phyloP scores from a whole-genome alignment of 2,113 vertebrate species.

The Colaptes auratus region DNA sequence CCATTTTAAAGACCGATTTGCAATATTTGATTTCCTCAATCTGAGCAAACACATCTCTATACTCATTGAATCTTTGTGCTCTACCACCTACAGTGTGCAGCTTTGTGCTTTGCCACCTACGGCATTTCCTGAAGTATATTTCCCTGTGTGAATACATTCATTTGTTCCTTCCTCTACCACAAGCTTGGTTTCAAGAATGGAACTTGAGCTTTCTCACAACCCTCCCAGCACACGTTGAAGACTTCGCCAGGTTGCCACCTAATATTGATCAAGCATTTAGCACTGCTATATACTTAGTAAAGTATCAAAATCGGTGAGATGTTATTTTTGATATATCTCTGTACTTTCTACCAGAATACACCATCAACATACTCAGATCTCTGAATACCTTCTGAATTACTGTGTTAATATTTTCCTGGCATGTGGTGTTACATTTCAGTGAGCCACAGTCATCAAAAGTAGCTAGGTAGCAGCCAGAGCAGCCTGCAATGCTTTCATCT shows the following conservation, averaged over 20 bases:
- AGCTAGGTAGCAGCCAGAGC: not conserved
- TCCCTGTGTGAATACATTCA: not conserved
- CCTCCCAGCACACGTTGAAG: not conserved
- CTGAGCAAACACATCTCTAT: not conserved
- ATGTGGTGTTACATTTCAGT: not conserved
- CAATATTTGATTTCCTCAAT: constrained; percentile 20
- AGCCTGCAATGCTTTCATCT: not conserved
- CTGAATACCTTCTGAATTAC: not conserved
- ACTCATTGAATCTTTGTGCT: not conserved
- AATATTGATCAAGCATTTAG: not conserved
- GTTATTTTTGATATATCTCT: not conserved
- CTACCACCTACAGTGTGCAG: not conserved
- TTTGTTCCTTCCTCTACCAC: not conserved
- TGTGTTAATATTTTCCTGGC: not conserved
- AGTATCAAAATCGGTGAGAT: not conserved
- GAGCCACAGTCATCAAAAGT: not conserved
- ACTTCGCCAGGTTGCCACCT: not conserved
- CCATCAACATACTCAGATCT: not conserved
- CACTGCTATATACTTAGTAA: not conserved
- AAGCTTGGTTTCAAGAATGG: not conserved
- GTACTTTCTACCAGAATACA: not conserved
- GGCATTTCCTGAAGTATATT: not conserved
- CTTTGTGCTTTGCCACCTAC: not conserved
- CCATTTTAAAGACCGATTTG: not conserved
- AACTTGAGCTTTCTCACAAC: not conserved